Evolutionary conservation across 2,888 invertebrate species (phyloP).

Genomic region (Cataglyphis albicans): DNA sequence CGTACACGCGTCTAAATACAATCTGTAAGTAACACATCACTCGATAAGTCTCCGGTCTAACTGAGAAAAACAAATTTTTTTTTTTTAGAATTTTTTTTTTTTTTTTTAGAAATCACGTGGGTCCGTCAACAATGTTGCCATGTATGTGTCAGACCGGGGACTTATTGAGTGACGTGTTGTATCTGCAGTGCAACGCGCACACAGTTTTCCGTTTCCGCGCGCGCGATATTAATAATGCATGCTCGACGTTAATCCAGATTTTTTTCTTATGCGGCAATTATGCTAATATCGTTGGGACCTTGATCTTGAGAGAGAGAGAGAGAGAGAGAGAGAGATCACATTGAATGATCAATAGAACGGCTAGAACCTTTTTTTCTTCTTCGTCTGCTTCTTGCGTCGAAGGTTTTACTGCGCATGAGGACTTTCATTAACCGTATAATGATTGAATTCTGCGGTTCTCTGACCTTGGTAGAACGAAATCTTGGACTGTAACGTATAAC

Average conservation of each 20-base stretch:
- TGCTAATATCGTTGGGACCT: constrained; percentile 75
- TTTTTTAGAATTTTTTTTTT: too few relatives aligned
- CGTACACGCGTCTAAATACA: not conserved
- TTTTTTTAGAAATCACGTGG: too few relatives aligned
- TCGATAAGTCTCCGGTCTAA: too few relatives aligned
- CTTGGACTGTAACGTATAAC: constrained; percentile 6
- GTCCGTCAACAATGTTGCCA: too few relatives aligned
- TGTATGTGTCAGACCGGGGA: too few relatives aligned
- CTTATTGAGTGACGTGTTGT: too few relatives aligned
- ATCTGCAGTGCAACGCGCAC: constrained; percentile 3
- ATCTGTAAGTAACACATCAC: too few relatives aligned
- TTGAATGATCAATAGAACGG: constrained; percentile 49
- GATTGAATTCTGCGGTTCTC: constrained; percentile 9
- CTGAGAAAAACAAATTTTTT: too few relatives aligned
- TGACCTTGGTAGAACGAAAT: not conserved
- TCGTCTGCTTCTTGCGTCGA: constrained; percentile 14
- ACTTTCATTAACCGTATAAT: constrained; percentile 45
- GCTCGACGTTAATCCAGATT: constrained; percentile 76
- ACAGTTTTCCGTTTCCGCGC: constrained; percentile 10
- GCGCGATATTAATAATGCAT: not conserved
- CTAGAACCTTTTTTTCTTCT: constrained; percentile 15
- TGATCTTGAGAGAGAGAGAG: constrained; percentile 75
- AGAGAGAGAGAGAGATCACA: constrained; percentile 38
- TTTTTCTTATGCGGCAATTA: constrained; percentile 75
- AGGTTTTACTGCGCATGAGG: constrained; percentile 7